A percentile compares a stretch with the other conserved stretches of the same genome.
Evolutionary conservation across 2,888 invertebrate species (phyloP).

Genomic region (Daptonema setosum): DNA sequence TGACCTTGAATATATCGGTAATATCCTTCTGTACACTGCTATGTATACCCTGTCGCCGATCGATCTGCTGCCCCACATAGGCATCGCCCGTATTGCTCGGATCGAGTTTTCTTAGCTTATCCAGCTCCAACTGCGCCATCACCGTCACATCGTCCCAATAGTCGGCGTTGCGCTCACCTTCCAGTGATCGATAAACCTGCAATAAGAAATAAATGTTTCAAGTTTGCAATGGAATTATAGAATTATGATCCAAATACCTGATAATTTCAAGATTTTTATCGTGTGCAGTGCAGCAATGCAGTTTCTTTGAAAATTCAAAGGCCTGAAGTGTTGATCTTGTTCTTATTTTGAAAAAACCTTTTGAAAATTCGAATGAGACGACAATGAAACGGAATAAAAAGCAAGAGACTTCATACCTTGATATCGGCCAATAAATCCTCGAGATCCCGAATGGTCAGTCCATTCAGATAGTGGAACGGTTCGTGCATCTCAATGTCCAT

Average conservation of each 20-base stretch:
- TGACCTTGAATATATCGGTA: slow-evolving; percentile 58
- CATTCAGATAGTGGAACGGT: slow-evolving; percentile 74
- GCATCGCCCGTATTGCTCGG: too few species aligned
- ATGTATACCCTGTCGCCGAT: slow-evolving; percentile 56
- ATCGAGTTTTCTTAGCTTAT: slow-evolving; percentile 49
- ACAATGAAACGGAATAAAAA: too few species aligned
- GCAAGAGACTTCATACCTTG: slow-evolving; percentile 36
- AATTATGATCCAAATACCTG: too few species aligned
- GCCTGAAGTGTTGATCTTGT: too few species aligned
- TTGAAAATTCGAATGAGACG: too few species aligned
- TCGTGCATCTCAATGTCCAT: slow-evolving; percentile 93
- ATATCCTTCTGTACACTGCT: slow-evolving; percentile 74
- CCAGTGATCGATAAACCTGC: slow-evolving; percentile 59
- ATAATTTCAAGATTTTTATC: too few species aligned
- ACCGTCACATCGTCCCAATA: slow-evolving; percentile 92
- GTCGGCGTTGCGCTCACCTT: slow-evolving; percentile 59
- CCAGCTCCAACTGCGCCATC: slow-evolving; percentile 74
- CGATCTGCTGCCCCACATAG: not conserved
- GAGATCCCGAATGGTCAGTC: slow-evolving; percentile 63
- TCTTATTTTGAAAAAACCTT: too few species aligned
- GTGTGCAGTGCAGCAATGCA: too few species aligned
- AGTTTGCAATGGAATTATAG: too few species aligned
- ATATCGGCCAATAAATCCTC: slow-evolving; percentile 92
- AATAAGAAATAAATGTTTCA: too few species aligned
- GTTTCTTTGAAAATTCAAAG: too few species aligned